Conservation (phyloP, 2,113 vertebrate genomes). For the Bothrops jararaca region DNA sequence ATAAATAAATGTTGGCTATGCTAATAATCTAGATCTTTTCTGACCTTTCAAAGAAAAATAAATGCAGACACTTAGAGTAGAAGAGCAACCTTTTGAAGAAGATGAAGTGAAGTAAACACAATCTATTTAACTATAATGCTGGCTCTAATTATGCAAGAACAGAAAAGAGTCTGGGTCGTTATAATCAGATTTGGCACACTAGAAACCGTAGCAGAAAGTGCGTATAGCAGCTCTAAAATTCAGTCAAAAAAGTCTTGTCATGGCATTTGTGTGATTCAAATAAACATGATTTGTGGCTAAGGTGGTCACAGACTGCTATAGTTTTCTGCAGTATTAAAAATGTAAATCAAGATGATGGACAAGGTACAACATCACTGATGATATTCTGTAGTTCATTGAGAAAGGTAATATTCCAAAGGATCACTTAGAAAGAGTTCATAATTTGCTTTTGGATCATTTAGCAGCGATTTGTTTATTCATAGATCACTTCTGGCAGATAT, state of each 20-base stretch:
- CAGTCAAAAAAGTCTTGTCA: no score
- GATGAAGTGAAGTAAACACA: not conserved
- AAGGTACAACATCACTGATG: not conserved
- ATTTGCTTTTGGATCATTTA: not conserved
- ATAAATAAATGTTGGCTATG: not conserved
- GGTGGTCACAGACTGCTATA: not conserved
- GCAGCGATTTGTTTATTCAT: not conserved
- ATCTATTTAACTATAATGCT: not conserved
- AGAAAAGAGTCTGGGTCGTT: not conserved
- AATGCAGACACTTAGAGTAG: not conserved
- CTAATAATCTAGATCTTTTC: not conserved
- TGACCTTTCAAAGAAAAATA: not conserved
- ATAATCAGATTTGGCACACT: not conserved
- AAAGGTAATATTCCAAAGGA: not conserved
- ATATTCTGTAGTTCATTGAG: not conserved
- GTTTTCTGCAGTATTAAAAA: not conserved
- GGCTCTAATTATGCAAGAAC: not conserved
- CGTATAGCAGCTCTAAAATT: not conserved
- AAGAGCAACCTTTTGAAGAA: not conserved
- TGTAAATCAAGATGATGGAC: slow-evolving; percentile 1
- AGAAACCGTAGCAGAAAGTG: not conserved
- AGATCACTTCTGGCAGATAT: not conserved
- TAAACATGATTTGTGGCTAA: not conserved
- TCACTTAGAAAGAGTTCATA: not conserved
- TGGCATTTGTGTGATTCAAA: not conserved